Base-by-base conservation (phyloP, 2,797 vertebrate species). In the Tiaroga cobitis region DNA sequence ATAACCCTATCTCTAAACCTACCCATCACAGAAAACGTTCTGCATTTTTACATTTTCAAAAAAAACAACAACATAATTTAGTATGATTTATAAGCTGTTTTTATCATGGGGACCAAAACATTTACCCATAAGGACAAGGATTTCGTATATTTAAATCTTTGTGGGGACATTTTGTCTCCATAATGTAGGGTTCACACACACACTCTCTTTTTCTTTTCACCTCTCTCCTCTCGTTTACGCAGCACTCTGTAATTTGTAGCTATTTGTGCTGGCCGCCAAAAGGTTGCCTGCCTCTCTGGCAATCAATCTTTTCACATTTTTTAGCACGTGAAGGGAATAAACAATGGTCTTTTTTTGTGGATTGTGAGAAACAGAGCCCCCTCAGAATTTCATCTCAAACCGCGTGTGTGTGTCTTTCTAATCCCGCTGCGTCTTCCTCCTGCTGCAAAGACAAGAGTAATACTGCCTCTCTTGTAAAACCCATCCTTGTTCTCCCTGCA, bases 231-330 rank as follows among this genome's bases (percentile, higher is more conserved):
- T 86, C 67, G 39, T 86, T 88, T 86, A 84, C 73, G 78, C 79
- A 79, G 79, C 78, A 39, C 79, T 73, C 63, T 82, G 82, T 88
- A 86, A 86, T 88, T 76, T 63, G 1, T 63, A 67, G 78, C 73
- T 86, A 86, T 88, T 86, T 84, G 78, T 84, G 72, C 84, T 69
- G 26, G 69, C 56, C 79, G 5, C 46, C 37, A 63, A 85, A 86
- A 81, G 85, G 82, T 86, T 81, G 72, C 67, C 72, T 81, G 85
- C 26, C 46, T 73, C 73, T 80, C 63, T 56, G 21, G 32, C 76
- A 84, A 86, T 88, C 85, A 86, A 81, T 86, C 77, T 72, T 86
- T 81, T 70, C 77, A 81, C 56, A 63, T 88, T 86, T 88, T 81
- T 78, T 24, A 37, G 67, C 32, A 72, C 43, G 72, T 82, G 85